Evolutionary conservation across 2,888 invertebrate genomes (phyloP).

Genomic region (Cerceris ruficornis): DNA sequence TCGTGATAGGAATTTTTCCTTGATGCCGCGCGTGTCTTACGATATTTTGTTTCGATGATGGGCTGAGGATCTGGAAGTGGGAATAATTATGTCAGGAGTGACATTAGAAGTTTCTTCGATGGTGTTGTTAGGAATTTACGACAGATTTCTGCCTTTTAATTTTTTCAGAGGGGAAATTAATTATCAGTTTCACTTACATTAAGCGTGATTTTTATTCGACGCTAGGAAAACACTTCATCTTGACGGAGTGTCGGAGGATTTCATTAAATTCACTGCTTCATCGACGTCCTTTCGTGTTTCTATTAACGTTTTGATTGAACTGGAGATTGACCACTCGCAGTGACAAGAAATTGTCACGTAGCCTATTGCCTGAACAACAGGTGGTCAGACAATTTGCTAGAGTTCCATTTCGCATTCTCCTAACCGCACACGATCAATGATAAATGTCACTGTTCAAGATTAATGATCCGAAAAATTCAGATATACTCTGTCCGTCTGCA

Average conservation of each 20-base stretch:
- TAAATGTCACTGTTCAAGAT: constrained; percentile 1
- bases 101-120: too few relatives aligned
- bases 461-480: too few relatives aligned
- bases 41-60: too few relatives aligned
- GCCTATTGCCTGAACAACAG: constrained; percentile 54
- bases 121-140: too few relatives aligned
- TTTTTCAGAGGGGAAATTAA: too few relatives aligned
- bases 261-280: background rate
- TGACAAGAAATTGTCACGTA: constrained; percentile 47
- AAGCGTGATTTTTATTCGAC: background rate
- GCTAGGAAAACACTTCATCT: background rate
- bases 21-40: too few relatives aligned
- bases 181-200: too few relatives aligned
- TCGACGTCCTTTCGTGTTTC: constrained; percentile 12
- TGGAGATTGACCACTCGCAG: constrained; percentile 39
- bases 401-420: constrained; percentile 51
- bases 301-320: constrained; percentile 26
- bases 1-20: too few relatives aligned
- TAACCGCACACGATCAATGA: constrained; percentile 31
- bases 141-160: too few relatives aligned
- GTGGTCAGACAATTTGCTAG: constrained; percentile 54
- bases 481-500: too few relatives aligned
- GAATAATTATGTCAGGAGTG: too few relatives aligned
- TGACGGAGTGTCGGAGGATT: background rate
- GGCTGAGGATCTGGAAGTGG: too few relatives aligned